Conservation (phyloP, 2,113 vertebrate species). For the Planiliza haematocheilus region DNA sequence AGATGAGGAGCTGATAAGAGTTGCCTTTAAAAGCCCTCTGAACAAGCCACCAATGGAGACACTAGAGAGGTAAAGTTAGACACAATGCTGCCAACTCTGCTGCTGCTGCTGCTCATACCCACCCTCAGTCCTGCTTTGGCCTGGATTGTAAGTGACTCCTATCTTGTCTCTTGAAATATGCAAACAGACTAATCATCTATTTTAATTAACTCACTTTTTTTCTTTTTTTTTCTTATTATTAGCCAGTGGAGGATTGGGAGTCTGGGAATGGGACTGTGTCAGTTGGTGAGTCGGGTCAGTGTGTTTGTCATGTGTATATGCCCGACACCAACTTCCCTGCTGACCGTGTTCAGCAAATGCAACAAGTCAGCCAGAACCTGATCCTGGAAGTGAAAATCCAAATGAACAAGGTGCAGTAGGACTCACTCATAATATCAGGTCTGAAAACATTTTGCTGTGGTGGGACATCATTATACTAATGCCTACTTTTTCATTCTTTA, state of each 20-base stretch:
- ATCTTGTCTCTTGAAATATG: background rate
- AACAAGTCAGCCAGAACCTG: slow-evolving; percentile 69
- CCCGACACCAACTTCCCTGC: slow-evolving; percentile 77
- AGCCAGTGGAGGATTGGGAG: slow-evolving; percentile 74
- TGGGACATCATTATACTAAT: background rate
- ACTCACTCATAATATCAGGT: background rate
- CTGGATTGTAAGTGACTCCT: slow-evolving; percentile 69
- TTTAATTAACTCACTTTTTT: background rate
- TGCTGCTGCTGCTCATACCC: slow-evolving; percentile 64
- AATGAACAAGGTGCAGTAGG: slow-evolving; percentile 68
- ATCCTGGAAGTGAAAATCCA: slow-evolving; percentile 73
- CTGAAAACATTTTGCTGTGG: background rate
- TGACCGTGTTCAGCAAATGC: slow-evolving; percentile 70
- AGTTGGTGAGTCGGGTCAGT: slow-evolving; percentile 70
- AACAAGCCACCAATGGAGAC: background rate
- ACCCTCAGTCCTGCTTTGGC: slow-evolving; percentile 55
- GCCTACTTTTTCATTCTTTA: background rate
- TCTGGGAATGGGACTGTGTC: slow-evolving; percentile 77
- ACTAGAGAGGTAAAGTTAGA: slow-evolving; percentile 27
- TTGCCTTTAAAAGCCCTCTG: slow-evolving; percentile 65
- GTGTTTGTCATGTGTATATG: slow-evolving; percentile 74
- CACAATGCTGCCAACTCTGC: slow-evolving; percentile 44
- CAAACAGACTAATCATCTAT: background rate
- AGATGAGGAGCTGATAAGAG: slow-evolving; percentile 52
- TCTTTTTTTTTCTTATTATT: background rate